phyloP scores from a whole-genome alignment of 1,140 invertebrate species.

The Zaprionus inermis region DNA sequence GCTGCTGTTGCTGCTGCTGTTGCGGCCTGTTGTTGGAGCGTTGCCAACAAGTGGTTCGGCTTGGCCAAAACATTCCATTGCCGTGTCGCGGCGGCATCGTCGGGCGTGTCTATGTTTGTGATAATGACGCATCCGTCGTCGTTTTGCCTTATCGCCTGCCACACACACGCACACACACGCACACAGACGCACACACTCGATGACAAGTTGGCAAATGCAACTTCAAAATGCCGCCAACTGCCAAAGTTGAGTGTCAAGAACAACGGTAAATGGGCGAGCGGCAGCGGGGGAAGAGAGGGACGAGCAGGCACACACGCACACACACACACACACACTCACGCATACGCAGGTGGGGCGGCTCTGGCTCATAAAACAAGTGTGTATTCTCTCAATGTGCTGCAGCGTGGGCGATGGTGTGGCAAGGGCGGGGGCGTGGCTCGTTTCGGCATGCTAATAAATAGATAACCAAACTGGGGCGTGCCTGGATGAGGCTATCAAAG shows the following conservation, averaged over 20 bases:
- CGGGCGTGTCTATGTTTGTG: conserved; percentile 43
- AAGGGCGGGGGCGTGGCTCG: background rate
- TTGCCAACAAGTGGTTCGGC: conserved; percentile 75
- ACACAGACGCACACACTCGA: background rate
- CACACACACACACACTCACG: background rate
- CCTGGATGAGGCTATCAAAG: conserved; percentile 9
- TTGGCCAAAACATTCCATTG: conserved; percentile 61
- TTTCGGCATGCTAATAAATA: conserved; percentile 29
- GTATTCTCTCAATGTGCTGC: background rate
- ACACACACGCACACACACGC: conserved; percentile 12
- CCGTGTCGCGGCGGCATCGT: conserved; percentile 21
- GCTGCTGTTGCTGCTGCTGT: conserved; percentile 32
- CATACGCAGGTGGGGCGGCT: background rate
- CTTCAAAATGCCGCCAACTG: conserved; percentile 49
- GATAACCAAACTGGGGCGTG: conserved; percentile 22
- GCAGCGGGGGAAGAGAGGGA: background rate
- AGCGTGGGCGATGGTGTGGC: background rate
- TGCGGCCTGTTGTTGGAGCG: conserved; percentile 53
- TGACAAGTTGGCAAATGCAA: conserved; percentile 45
- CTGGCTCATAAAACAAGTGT: background rate
- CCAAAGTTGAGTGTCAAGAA: conserved; percentile 34
- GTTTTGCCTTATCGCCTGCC: conserved; percentile 33
- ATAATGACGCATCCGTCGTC: conserved; percentile 37
- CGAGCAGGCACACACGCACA: background rate
- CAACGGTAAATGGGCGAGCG: conserved; percentile 17